Conservation (phyloP, 1,140 invertebrate genomes). For the Gryllus bimaculatus region DNA sequence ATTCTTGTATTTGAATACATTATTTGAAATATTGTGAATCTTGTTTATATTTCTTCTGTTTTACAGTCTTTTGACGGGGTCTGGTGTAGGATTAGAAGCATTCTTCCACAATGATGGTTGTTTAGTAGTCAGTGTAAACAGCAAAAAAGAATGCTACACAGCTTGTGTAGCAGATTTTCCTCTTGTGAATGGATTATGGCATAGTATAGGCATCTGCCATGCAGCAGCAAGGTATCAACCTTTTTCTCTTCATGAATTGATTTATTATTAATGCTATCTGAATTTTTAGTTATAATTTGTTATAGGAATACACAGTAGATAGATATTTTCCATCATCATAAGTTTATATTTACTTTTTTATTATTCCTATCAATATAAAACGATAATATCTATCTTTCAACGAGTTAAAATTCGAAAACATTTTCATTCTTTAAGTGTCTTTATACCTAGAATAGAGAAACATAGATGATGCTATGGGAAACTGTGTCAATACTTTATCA, state of each 20-base stretch:
- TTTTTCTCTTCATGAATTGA: not conserved
- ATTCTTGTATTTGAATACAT: not conserved
- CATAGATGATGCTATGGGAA: too few relatives aligned
- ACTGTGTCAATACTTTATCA: too few relatives aligned
- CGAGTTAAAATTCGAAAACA: too few relatives aligned
- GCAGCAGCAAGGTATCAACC: slow-evolving; percentile 35
- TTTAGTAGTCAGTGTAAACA: slow-evolving; percentile 45
- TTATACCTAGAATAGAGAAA: too few relatives aligned
- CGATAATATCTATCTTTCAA: too few relatives aligned
- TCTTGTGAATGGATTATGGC: slow-evolving; percentile 48
- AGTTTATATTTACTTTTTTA: too few relatives aligned
- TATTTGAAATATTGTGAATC: not conserved
- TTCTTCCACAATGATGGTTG: slow-evolving; percentile 46
- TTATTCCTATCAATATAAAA: too few relatives aligned
- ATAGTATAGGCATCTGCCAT: slow-evolving; percentile 48
- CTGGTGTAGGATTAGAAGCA: slow-evolving; percentile 48
- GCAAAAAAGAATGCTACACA: slow-evolving; percentile 47
- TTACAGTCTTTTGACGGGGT: slow-evolving; percentile 43
- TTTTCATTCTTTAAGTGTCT: too few relatives aligned
- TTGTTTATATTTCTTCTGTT: slow-evolving; percentile 13
- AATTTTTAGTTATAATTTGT: too few relatives aligned
- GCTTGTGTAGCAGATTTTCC: slow-evolving; percentile 40
- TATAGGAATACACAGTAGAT: too few relatives aligned
- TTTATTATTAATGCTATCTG: too few relatives aligned
- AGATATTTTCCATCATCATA: too few relatives aligned